A percentile compares a stretch with the other conserved stretches of the same genome.
Evolutionary conservation across 2,113 vertebrate genomes (phyloP).

Genomic region (Myrmophylax atrothorax): DNA sequence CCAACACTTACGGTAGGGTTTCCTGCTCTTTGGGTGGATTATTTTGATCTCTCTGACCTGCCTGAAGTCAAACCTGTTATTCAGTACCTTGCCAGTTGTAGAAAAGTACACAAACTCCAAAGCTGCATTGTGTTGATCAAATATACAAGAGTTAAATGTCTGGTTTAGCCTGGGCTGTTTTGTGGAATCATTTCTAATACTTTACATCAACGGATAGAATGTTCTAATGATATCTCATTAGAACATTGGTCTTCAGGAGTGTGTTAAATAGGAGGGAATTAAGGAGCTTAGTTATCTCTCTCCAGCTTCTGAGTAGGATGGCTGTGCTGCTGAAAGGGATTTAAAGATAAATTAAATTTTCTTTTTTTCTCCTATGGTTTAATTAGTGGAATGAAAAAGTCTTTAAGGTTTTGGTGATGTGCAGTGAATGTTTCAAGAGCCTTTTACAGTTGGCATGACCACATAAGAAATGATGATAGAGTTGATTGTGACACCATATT

Average conservation of each 20-base stretch:
- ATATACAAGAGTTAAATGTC: neutral
- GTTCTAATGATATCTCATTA: constrained; percentile 10
- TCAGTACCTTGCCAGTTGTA: neutral
- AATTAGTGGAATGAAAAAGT: neutral
- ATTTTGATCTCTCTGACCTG: constrained; percentile 31
- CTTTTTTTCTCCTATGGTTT: neutral
- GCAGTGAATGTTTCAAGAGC: neutral
- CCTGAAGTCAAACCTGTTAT: neutral
- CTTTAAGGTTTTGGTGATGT: neutral
- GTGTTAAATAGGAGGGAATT: constrained; percentile 39
- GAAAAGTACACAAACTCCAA: neutral
- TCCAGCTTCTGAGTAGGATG: neutral
- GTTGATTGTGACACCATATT: neutral
- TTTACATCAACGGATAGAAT: neutral
- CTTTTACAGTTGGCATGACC: neutral
- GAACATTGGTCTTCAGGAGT: constrained; percentile 26
- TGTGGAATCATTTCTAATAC: constrained; percentile 6
- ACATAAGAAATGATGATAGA: neutral
- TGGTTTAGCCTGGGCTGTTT: neutral
- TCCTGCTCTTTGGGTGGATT: constrained; percentile 14
- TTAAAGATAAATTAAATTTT: constrained; percentile 14
- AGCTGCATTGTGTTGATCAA: neutral
- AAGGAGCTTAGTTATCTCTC: constrained; percentile 27
- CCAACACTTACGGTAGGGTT: neutral
- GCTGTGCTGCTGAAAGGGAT: constrained; percentile 27